phyloP scores from a whole-genome alignment of 2,888 invertebrate species.

The Drosophila siamana region DNA sequence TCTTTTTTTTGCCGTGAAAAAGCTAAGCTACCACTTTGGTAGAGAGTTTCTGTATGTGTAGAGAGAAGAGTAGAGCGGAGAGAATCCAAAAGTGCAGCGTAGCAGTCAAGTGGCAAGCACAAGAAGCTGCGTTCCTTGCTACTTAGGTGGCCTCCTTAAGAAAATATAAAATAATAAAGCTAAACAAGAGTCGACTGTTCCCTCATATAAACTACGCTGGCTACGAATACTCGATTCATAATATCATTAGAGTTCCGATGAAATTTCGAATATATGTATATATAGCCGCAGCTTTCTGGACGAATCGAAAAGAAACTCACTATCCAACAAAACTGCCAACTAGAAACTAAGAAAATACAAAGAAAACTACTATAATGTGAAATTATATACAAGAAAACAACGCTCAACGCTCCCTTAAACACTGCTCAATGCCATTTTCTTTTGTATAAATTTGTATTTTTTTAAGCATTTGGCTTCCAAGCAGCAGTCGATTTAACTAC shows the following conservation, averaged over 20 bases:
- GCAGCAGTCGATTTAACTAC: slow-evolving; percentile 31
- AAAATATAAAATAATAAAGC: background rate
- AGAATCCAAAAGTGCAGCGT: background rate
- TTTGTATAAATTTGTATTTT: slow-evolving; percentile 55
- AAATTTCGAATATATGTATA: no score
- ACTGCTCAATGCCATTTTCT: slow-evolving; percentile 56
- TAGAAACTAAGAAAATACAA: slow-evolving; percentile 3
- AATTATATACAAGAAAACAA: no score
- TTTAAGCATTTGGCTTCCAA: slow-evolving; percentile 39
- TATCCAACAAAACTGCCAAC: background rate
- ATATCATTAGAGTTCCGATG: no score
- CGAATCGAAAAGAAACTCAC: no score
- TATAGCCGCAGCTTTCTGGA: no score
- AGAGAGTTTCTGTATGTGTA: background rate
- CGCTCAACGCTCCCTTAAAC: background rate
- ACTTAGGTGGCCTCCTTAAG: background rate
- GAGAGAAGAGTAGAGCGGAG: background rate
- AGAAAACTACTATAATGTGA: slow-evolving; percentile 37
- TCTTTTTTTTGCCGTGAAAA: background rate
- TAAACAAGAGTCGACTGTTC: background rate
- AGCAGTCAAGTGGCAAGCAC: slow-evolving; percentile 18
- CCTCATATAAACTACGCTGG: background rate
- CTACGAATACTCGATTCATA: no score
- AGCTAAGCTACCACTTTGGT: slow-evolving; percentile 8
- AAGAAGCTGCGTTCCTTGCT: background rate